Conservation (phyloP, 2,888 invertebrate genomes). For the Salpingus planirostris region DNA sequence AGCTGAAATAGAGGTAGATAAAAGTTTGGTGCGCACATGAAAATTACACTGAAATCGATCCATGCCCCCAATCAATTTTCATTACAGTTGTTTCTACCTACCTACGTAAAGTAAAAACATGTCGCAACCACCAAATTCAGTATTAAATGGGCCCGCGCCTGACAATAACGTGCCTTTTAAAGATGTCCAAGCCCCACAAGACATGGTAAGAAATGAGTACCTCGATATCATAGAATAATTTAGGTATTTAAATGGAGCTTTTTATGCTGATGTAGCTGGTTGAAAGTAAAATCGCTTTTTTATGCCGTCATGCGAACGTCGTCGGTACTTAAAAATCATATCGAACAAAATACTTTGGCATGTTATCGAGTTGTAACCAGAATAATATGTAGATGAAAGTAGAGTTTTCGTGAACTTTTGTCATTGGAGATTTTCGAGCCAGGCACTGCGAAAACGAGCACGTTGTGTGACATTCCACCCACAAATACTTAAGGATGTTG, state of each 20-base stretch:
- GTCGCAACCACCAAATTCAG: slow-evolving; percentile 26
- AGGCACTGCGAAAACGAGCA: slow-evolving; percentile 20
- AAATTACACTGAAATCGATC: too few relatives aligned
- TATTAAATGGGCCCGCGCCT: slow-evolving; percentile 30
- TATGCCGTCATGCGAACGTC: too few relatives aligned
- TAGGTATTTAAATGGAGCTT: too few relatives aligned
- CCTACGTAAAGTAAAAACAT: slow-evolving; percentile 11
- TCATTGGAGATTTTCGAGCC: slow-evolving; percentile 22
- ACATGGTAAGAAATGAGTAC: slow-evolving; percentile 20
- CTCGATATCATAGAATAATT: slow-evolving; percentile 1
- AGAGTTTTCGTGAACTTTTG: slow-evolving; percentile 17
- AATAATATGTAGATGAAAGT: slow-evolving; percentile 8
- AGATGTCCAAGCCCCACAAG: slow-evolving; percentile 18
- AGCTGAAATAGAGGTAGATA: too few relatives aligned
- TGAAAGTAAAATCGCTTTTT: too few relatives aligned
- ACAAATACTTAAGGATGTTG: too few relatives aligned
- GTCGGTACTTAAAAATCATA: too few relatives aligned
- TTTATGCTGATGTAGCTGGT: too few relatives aligned
- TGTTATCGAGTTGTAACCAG: slow-evolving; percentile 13
- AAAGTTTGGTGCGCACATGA: background rate
- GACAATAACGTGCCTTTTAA: slow-evolving; percentile 25
- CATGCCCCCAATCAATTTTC: too few relatives aligned
- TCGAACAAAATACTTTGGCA: slow-evolving; percentile 8
- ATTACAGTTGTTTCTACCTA: too few relatives aligned
- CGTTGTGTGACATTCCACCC: slow-evolving; percentile 18